Base-by-base conservation (phyloP, 2,113 vertebrate genomes). In the Crotalus viridis region DNA sequence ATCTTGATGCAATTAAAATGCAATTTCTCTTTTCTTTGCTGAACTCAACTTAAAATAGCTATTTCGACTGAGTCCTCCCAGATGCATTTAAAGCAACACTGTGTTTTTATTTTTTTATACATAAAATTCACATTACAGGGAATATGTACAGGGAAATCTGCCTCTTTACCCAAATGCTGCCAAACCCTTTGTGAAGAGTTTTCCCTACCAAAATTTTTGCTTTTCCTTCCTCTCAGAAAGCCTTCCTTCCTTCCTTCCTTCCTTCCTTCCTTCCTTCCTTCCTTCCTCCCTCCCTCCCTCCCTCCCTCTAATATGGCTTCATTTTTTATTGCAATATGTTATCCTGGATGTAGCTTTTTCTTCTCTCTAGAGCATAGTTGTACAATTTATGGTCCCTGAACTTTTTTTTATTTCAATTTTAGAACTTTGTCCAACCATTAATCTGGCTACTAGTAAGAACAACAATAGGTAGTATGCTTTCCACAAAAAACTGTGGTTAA, bases 1-100 rank as follows among this genome's bases (percentile, higher is more conserved):
- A 91, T 91, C 90, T 55, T 61, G 57, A 69, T 90, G 48, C 92
- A 90, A 61, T 46, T 91, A 94, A 95, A 95, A 92, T 19, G 86
- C 0, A 85, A 81, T 93, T 85, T 88, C 69, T 91, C 1, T 48
- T 86, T 0, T 51, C 93, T 91, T 93, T 56, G 46, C 48, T 90
- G 89, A 95, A 87, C 4, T 91, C 12, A 48, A 48, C 64, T 90
- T 9, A 61, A 91, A 87, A 81, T 15, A 52, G 1, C 2, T 89
- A 33, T 61, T 85, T 12, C 59, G 39, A 0, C 90, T 21, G 17
- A 4, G 28, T 4, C 85, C 9, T 56, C 88, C 93, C 92, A 92
- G 87, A 87, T 15, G 26, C 93, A 89, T 92, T 91, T 33, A 87
- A 87, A 64, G 56, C 19, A 52, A 91, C 1, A 46, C 24, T 7